Conservation (phyloP, 2,888 invertebrate species). For the Rugalucina vietnamica region DNA sequence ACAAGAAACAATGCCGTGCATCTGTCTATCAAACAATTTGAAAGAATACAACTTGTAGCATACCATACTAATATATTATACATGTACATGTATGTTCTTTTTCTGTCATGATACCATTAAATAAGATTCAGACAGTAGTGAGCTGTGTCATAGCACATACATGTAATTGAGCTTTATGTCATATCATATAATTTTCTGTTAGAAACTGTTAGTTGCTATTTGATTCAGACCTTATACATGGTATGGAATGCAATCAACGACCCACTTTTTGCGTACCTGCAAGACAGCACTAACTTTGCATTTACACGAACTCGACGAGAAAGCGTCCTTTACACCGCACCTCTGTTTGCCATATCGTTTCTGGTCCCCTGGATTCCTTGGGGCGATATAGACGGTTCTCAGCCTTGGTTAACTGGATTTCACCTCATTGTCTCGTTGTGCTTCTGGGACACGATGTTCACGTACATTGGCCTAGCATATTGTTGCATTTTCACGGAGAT, state of each 20-base stretch:
- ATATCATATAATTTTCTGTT: too few species aligned
- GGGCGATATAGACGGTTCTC: slow-evolving; percentile 44
- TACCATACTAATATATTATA: too few species aligned
- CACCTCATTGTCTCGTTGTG: slow-evolving; percentile 84
- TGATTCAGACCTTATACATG: slow-evolving; percentile 81
- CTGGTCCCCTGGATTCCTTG: slow-evolving; percentile 83
- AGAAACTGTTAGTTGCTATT: too few species aligned
- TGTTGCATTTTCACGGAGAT: slow-evolving; percentile 83
- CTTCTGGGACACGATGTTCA: slow-evolving; percentile 84
- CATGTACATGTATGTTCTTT: too few species aligned
- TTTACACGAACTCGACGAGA: slow-evolving; percentile 82
- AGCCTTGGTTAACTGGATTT: slow-evolving; percentile 81
- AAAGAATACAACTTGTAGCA: too few species aligned
- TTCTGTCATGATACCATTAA: too few species aligned
- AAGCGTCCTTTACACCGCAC: slow-evolving; percentile 83
- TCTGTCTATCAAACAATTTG: too few species aligned
- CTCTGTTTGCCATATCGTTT: slow-evolving; percentile 82
- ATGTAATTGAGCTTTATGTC: too few species aligned
- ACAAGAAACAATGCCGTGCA: too few species aligned
- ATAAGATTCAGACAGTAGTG: too few species aligned
- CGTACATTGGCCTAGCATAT: slow-evolving; percentile 82
- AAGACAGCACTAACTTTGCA: slow-evolving; percentile 74
- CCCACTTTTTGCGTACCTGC: slow-evolving; percentile 84
- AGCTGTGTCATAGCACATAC: too few species aligned
- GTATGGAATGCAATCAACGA: slow-evolving; percentile 85